phyloP scores from a whole-genome alignment of 2,888 invertebrate genomes.

The Pseudoips prasinana region DNA sequence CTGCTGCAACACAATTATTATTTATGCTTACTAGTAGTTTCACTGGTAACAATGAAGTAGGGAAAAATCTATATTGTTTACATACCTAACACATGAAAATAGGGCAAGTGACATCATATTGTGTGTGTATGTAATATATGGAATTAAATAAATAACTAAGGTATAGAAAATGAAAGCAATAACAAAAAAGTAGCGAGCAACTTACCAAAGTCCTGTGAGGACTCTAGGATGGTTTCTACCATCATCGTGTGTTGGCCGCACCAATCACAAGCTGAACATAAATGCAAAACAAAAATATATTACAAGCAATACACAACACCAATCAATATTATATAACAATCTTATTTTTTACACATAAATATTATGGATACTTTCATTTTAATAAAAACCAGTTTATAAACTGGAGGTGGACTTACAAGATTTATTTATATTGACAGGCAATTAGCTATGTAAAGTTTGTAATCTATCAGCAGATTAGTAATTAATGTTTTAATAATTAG shows the following conservation, averaged over 20 bases:
- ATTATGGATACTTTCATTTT: neutral
- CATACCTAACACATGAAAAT: too few relatives aligned
- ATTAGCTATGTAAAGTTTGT: neutral
- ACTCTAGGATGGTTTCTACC: slow-evolving; percentile 76
- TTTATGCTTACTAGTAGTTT: too few relatives aligned
- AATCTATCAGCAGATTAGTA: neutral
- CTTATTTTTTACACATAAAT: too few relatives aligned
- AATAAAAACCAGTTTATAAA: neutral
- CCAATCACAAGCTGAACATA: slow-evolving; percentile 48
- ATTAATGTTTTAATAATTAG: too few relatives aligned
- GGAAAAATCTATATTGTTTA: too few relatives aligned
- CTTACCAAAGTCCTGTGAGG: slow-evolving; percentile 77
- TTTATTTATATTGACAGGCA: neutral
- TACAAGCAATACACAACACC: slow-evolving; percentile 26
- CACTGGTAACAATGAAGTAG: too few relatives aligned
- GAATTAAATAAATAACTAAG: too few relatives aligned
- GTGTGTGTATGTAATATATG: too few relatives aligned
- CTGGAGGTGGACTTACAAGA: neutral
- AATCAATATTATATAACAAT: neutral
- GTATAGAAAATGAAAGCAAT: too few relatives aligned
- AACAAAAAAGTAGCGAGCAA: slow-evolving; percentile 9
- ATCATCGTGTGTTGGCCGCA: slow-evolving; percentile 66
- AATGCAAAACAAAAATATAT: slow-evolving; percentile 46
- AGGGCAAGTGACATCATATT: too few relatives aligned
- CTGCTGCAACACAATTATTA: too few relatives aligned